Percentiles rank a stretch among this genome's conserved stretches.
These are phyloP conservation scores for Hylia prasina DNA, from an alignment of 2,113 vertebrate genomes.

Conservation along the genomic window DNA sequence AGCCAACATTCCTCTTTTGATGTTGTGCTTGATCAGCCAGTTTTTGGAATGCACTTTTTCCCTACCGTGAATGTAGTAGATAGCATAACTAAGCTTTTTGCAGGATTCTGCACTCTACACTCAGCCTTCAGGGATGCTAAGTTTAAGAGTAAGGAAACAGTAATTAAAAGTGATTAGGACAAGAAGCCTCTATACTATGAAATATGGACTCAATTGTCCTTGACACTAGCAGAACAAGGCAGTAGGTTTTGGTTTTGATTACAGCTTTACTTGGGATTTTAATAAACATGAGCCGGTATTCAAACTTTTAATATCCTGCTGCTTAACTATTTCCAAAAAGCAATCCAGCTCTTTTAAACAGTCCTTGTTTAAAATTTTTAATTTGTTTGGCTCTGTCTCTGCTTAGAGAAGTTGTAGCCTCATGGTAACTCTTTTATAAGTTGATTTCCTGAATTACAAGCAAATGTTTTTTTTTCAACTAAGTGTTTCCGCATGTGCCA, in stretches of 20 bases:
- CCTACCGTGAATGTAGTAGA: background rate
- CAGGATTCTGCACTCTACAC: conserved; percentile 25
- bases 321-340: conserved; percentile 80
- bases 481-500: conserved; percentile 75
- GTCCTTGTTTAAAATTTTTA: conserved; percentile 76
- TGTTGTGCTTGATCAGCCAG: conserved; percentile 63
- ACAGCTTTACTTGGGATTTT: conserved; percentile 74
- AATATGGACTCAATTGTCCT: conserved; percentile 65
- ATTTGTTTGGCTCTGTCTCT: conserved; percentile 75
- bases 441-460: conserved; percentile 76
- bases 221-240: conserved; percentile 54
- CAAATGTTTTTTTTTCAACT: background rate
- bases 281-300: conserved; percentile 78
- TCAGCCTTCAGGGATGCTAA: conserved; percentile 63
- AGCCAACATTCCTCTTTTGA: conserved; percentile 56
- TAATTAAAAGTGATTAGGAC: conserved; percentile 73
- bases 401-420: conserved; percentile 72
- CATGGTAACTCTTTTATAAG: conserved; percentile 71
- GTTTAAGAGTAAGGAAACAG: conserved; percentile 67
- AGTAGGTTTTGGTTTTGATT: conserved; percentile 80
- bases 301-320: conserved; percentile 83
- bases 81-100: conserved; percentile 28
- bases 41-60: conserved; percentile 29
- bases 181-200: conserved; percentile 57
- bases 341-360: conserved; percentile 72